phyloP scores from a whole-genome alignment of 2,888 invertebrate genomes.

The Cephus spinipes region DNA sequence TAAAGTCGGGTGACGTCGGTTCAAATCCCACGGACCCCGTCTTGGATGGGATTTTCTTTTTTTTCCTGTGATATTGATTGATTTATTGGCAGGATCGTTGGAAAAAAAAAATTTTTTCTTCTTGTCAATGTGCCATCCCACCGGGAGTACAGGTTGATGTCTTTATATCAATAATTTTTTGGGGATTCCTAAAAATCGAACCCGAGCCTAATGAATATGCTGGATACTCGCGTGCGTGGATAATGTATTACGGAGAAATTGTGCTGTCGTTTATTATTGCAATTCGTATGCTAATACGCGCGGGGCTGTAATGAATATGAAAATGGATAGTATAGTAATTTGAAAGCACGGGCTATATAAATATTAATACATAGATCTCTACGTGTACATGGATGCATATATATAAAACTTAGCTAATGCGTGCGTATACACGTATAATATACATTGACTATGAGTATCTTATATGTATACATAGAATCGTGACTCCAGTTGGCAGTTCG shows the following conservation, averaged over 20 bases:
- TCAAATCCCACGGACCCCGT: constrained; percentile 30
- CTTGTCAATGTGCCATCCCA: background rate
- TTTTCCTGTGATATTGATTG: constrained; percentile 33
- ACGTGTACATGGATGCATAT: background rate
- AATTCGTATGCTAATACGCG: constrained; percentile 54
- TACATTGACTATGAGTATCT: background rate
- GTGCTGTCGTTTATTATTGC: constrained; percentile 48
- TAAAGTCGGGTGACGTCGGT: constrained; percentile 51
- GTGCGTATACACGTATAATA: background rate
- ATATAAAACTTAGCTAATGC: background rate
- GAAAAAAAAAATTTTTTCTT: background rate
- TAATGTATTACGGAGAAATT: constrained; percentile 33
- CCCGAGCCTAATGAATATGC: background rate
- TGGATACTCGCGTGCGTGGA: constrained; percentile 23
- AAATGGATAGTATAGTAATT: constrained; percentile 36
- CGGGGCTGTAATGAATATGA: constrained; percentile 42
- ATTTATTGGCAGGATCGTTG: constrained; percentile 30
- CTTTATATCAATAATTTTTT: background rate
- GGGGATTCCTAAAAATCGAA: background rate
- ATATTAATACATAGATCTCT: background rate
- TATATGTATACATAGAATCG: background rate
- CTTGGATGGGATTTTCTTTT: constrained; percentile 26
- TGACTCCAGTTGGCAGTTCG: constrained; percentile 24
- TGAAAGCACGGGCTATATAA: constrained; percentile 22
- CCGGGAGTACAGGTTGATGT: background rate